A percentile compares a stretch with the other conserved stretches of the same genome.
These are phyloP conservation scores for Pentamera pediparva DNA, from an alignment of 53 echinoderm and acorn worm genomes.

Conservation along the genomic window DNA sequence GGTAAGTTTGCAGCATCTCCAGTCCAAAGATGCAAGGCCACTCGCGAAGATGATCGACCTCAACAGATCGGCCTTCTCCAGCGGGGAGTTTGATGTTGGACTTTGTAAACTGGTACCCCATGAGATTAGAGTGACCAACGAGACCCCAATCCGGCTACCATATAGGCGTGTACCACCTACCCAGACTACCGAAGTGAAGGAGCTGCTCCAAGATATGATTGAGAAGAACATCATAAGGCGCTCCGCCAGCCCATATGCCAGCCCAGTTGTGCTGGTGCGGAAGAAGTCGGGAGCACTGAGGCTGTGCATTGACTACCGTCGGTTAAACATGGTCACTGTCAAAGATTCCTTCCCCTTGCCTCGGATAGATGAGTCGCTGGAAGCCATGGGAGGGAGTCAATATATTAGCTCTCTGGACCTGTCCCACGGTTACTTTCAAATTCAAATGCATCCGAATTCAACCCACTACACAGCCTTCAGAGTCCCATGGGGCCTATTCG, in stretches of 20 bases:
- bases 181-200: neutral
- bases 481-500: constrained; percentile 56
- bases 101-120: neutral
- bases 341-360: constrained; percentile 53
- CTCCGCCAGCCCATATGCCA: constrained; percentile 38
- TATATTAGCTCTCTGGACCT: constrained; percentile 52
- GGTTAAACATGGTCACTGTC: constrained; percentile 42
- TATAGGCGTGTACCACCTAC: constrained; percentile 8
- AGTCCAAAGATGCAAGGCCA: no score
- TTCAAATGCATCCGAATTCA: constrained; percentile 47
- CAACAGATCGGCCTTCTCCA: no score
- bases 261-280: constrained; percentile 48
- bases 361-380: constrained; percentile 46
- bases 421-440: constrained; percentile 60
- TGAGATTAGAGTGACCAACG: neutral
- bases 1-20: no score
- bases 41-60: no score
- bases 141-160: neutral
- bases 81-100: neutral
- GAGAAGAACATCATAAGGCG: constrained; percentile 14
- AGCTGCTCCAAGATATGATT: neutral
- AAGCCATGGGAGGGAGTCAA: constrained; percentile 41
- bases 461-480: constrained; percentile 52
- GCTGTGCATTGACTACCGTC: constrained; percentile 48
- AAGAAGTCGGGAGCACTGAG: constrained; percentile 50